Evolutionary conservation across 2,797 vertebrate species (phyloP).

Genomic region (Macropodus opercularis): DNA sequence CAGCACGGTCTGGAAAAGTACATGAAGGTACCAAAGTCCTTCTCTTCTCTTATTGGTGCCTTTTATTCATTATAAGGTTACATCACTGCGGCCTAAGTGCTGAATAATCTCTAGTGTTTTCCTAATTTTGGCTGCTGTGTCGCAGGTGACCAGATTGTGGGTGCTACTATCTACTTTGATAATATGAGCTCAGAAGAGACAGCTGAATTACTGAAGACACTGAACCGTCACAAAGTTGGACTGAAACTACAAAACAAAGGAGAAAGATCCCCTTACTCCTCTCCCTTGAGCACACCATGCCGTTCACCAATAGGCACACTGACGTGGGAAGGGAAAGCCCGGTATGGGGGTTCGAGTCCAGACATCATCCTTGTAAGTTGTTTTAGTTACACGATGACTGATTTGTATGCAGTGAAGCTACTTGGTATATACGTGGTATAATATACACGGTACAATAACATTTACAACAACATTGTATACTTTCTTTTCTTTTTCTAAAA

Average conservation of each 20-base stretch:
- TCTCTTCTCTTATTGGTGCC: background rate
- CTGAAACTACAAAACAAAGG: slow-evolving; percentile 93
- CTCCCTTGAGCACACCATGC: slow-evolving; percentile 81
- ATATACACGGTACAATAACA: slow-evolving; percentile 8
- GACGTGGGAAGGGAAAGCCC: slow-evolving; percentile 79
- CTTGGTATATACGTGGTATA: slow-evolving; percentile 3
- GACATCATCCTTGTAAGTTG: slow-evolving; percentile 90
- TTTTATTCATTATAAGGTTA: slow-evolving; percentile 5
- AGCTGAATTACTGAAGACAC: slow-evolving; percentile 87
- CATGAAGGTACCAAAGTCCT: slow-evolving; percentile 83
- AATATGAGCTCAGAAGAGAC: slow-evolving; percentile 92
- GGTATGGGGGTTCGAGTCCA: slow-evolving; percentile 81
- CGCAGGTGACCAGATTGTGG: slow-evolving; percentile 93
- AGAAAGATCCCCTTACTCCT: slow-evolving; percentile 87
- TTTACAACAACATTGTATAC: slow-evolving; percentile 9
- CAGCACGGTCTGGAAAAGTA: slow-evolving; percentile 88
- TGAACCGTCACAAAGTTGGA: slow-evolving; percentile 92
- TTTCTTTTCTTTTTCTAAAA: slow-evolving; percentile 31
- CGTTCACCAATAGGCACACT: slow-evolving; percentile 85
- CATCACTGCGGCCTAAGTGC: background rate
- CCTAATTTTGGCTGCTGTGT: slow-evolving; percentile 11
- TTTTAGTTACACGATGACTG: background rate
- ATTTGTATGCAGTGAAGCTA: slow-evolving; percentile 4
- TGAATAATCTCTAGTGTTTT: background rate
- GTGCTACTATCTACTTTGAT: slow-evolving; percentile 95